Evolutionary conservation across 2,797 vertebrate genomes (phyloP).

Genomic region (Neosilurus hyrtlii): DNA sequence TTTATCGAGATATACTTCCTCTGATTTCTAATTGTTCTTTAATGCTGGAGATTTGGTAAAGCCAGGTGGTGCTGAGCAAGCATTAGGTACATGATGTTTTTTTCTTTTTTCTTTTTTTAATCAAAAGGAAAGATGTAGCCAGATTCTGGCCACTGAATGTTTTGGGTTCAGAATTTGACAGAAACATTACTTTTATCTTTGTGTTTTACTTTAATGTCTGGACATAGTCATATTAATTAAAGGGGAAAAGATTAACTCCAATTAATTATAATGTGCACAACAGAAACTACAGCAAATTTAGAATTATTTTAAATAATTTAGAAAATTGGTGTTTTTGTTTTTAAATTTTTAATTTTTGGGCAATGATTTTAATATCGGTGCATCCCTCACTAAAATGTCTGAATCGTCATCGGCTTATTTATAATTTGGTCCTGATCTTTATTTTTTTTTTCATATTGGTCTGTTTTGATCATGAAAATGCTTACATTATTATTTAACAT

Average conservation of each 20-base stretch:
- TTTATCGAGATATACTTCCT: not conserved
- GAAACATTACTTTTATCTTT: not conserved
- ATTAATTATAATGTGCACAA: not conserved
- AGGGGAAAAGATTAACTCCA: not conserved
- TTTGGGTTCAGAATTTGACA: not conserved
- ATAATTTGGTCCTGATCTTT: not conserved
- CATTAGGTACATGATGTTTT: not conserved
- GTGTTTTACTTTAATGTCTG: not conserved
- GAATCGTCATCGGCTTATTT: not conserved
- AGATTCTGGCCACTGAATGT: not conserved
- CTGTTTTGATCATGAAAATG: not conserved
- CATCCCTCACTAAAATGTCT: not conserved
- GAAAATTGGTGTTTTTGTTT: not conserved
- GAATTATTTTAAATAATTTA: not conserved
- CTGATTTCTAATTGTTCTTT: not conserved
- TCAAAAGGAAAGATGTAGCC: not conserved
- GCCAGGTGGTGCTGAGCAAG: not conserved
- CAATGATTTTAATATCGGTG: not conserved
- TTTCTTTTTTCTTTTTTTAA: not conserved
- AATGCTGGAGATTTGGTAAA: constrained; percentile 29
- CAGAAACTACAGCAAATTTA: not conserved
- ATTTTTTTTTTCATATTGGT: not conserved
- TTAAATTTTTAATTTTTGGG: not conserved
- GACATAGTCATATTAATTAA: not conserved
- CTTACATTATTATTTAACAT: not conserved